Conservation (phyloP, 2,888 invertebrate species). For the Cheilosia vernalis region DNA sequence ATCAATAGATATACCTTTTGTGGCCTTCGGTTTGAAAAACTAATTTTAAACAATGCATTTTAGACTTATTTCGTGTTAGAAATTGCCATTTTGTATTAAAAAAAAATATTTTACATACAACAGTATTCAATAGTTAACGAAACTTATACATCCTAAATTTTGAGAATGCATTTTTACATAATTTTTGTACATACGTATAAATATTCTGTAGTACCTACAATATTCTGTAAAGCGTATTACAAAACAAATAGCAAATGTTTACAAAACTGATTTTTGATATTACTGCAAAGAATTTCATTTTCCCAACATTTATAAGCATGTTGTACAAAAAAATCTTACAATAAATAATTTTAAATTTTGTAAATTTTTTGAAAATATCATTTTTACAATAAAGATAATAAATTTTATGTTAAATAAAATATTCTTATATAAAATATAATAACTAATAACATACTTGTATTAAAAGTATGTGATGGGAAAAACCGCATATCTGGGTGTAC, state of each 20-base stretch:
- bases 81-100: conserved; percentile 65
- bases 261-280: conserved; percentile 65
- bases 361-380: conserved; percentile 39
- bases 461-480: conserved; percentile 31
- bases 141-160: conserved; percentile 64
- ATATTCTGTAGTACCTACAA: not conserved
- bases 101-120: conserved; percentile 22
- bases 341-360: conserved; percentile 36
- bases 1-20: conserved; percentile 55
- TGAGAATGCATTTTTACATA: conserved; percentile 61
- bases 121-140: conserved; percentile 63
- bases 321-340: conserved; percentile 55
- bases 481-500: conserved; percentile 58
- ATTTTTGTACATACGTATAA: conserved; percentile 63
- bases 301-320: conserved; percentile 69
- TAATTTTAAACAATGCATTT: conserved; percentile 47
- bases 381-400: conserved; percentile 27
- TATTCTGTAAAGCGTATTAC: conserved; percentile 27
- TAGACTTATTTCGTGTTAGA: conserved; percentile 43
- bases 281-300: conserved; percentile 44
- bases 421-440: conserved; percentile 28
- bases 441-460: conserved; percentile 28
- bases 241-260: conserved; percentile 29
- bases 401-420: conserved; percentile 41
- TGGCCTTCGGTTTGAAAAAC: conserved; percentile 72